These are phyloP conservation scores for Panzeria rudis DNA, from an alignment of 2,888 invertebrate genomes.

Conservation along the genomic window DNA sequence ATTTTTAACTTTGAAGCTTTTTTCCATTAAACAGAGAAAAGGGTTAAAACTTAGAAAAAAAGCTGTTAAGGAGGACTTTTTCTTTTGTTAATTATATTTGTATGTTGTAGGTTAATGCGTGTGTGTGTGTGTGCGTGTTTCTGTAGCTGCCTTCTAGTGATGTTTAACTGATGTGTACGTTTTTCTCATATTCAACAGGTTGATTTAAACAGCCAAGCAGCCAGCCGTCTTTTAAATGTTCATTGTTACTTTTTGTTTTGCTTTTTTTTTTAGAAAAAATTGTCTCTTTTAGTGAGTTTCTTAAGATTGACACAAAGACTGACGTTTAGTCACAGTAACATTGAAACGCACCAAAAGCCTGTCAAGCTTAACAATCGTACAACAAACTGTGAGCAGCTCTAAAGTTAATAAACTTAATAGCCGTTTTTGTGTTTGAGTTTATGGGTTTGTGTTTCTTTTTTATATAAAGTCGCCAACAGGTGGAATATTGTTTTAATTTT, in stretches of 20 bases:
- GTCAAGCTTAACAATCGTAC: constrained; percentile 63
- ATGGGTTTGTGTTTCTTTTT: not conserved
- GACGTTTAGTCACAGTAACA: constrained; percentile 72
- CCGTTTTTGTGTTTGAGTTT: constrained; percentile 18
- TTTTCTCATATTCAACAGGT: constrained; percentile 65
- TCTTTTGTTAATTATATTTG: constrained; percentile 38
- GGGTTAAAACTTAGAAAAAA: constrained; percentile 29
- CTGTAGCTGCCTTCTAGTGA: constrained; percentile 43
- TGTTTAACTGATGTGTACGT: constrained; percentile 31
- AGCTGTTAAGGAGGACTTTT: constrained; percentile 42
- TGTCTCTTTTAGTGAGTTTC: constrained; percentile 52
- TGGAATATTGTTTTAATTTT: constrained; percentile 64
- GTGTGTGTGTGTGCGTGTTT: constrained; percentile 1
- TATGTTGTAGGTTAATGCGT: not conserved
- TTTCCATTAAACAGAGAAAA: constrained; percentile 3
- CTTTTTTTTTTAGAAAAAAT: constrained; percentile 13
- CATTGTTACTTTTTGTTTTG: constrained; percentile 15
- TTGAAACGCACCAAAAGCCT: constrained; percentile 68
- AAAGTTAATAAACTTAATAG: constrained; percentile 33
- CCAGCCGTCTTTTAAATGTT: constrained; percentile 46
- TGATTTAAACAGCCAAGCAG: constrained; percentile 61
- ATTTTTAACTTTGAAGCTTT: constrained; percentile 17
- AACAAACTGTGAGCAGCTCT: constrained; percentile 32
- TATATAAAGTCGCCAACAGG: constrained; percentile 65
- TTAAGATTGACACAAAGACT: constrained; percentile 69